Evolutionary conservation across 2,113 vertebrate species (phyloP).

Genomic region (Neogobius melanostomus): DNA sequence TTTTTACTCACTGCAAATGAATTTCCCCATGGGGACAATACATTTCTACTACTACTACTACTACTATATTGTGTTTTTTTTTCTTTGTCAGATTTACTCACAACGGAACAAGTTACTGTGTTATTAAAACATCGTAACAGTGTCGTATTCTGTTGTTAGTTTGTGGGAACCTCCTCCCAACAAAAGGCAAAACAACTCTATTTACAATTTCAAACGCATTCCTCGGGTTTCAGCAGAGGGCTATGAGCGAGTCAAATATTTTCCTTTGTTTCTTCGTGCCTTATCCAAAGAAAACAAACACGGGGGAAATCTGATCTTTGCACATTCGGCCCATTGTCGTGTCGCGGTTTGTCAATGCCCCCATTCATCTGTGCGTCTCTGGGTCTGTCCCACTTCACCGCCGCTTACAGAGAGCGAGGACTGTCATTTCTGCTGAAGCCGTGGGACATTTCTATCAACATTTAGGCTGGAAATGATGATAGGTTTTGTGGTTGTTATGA

Average conservation of each 20-base stretch:
- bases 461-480: too few species aligned
- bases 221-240: constrained; percentile 67
- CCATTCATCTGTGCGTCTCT: constrained; percentile 36
- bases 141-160: neutral
- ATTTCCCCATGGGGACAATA: too few species aligned
- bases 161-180: neutral
- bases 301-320: constrained; percentile 77
- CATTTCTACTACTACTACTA: too few species aligned
- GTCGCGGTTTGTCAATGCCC: constrained; percentile 28
- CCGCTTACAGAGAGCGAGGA: constrained; percentile 45
- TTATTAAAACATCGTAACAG: neutral
- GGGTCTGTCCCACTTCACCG: constrained; percentile 45
- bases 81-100: too few species aligned
- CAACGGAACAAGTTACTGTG: neutral
- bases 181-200: constrained; percentile 28
- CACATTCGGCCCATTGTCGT: constrained; percentile 72
- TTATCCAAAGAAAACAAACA: constrained; percentile 80
- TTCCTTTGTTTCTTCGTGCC: constrained; percentile 76
- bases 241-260: constrained; percentile 69
- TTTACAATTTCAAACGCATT: constrained; percentile 60
- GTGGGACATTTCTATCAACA: too few species aligned
- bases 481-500: too few species aligned
- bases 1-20: too few species aligned
- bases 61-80: too few species aligned
- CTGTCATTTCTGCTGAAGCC: constrained; percentile 4